Conservation (phyloP, 2,113 vertebrate species). For the Bos indicus region DNA sequence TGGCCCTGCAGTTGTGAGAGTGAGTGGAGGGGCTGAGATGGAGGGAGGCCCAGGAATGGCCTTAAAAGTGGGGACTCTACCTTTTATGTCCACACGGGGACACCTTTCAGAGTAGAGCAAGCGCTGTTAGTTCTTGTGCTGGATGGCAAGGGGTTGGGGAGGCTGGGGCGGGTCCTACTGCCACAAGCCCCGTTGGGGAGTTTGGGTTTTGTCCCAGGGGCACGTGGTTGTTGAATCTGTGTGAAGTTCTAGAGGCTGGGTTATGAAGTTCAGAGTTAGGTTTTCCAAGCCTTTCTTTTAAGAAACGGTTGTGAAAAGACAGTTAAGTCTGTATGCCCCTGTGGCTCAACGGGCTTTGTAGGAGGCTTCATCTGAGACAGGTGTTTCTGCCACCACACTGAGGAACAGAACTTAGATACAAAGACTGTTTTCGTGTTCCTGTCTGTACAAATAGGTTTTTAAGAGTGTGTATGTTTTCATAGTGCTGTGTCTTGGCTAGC, state of each 20-base stretch:
- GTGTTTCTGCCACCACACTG: background rate
- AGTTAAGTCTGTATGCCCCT: background rate
- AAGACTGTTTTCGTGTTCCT: background rate
- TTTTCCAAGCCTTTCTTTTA: background rate
- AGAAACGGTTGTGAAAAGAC: background rate
- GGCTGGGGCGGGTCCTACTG: background rate
- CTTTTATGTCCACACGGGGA: background rate
- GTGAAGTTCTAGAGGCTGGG: background rate
- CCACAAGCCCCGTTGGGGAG: background rate
- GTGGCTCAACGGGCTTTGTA: background rate
- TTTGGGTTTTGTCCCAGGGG: background rate
- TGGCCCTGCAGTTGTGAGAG: background rate
- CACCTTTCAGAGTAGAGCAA: background rate
- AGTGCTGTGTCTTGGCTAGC: background rate
- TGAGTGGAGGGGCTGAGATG: background rate
- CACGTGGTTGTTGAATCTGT: background rate
- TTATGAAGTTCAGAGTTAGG: background rate
- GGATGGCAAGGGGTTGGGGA: background rate
- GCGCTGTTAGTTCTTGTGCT: background rate
- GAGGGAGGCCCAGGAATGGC: background rate
- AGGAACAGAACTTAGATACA: background rate
- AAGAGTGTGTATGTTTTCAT: background rate
- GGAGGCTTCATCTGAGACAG: background rate
- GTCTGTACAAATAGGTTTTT: background rate
- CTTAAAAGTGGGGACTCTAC: background rate